phyloP scores from a whole-genome alignment of 2,888 invertebrate species.

The Eupelmus urozonus region DNA sequence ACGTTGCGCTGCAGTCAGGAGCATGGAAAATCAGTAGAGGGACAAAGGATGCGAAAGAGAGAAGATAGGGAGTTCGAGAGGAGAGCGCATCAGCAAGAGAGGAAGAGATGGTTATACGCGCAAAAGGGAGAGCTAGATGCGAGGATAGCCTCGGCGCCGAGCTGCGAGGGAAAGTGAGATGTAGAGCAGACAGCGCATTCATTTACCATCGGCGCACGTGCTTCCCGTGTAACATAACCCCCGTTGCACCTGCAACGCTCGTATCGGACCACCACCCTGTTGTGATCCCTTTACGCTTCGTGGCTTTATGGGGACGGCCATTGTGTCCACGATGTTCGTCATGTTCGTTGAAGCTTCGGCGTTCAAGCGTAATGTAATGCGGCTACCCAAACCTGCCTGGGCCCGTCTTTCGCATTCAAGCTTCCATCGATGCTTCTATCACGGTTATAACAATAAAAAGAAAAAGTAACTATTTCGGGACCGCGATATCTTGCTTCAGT shows the following conservation, averaged over 20 bases:
- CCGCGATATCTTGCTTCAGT: too few species aligned
- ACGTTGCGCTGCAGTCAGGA: neutral
- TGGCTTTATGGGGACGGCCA: neutral
- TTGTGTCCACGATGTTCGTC: neutral
- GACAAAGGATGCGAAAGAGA: neutral
- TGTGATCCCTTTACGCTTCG: conserved; percentile 1
- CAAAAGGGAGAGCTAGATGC: neutral
- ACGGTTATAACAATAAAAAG: too few species aligned
- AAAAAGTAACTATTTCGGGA: too few species aligned
- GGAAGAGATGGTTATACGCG: too few species aligned
- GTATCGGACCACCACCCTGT: neutral
- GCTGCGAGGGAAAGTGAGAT: neutral
- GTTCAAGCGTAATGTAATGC: neutral
- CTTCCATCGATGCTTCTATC: neutral
- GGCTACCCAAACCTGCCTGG: neutral
- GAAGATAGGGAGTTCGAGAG: neutral
- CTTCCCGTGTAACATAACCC: neutral
- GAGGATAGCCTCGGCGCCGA: neutral
- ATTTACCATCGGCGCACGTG: neutral
- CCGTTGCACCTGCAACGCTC: neutral
- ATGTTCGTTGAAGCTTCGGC: conserved; percentile 1
- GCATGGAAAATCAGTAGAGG: neutral
- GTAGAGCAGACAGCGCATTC: neutral
- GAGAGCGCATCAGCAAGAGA: too few species aligned
- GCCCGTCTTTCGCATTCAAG: neutral